Conservation (phyloP, 2,797 vertebrate species). For the Astyanax mexicanus region DNA sequence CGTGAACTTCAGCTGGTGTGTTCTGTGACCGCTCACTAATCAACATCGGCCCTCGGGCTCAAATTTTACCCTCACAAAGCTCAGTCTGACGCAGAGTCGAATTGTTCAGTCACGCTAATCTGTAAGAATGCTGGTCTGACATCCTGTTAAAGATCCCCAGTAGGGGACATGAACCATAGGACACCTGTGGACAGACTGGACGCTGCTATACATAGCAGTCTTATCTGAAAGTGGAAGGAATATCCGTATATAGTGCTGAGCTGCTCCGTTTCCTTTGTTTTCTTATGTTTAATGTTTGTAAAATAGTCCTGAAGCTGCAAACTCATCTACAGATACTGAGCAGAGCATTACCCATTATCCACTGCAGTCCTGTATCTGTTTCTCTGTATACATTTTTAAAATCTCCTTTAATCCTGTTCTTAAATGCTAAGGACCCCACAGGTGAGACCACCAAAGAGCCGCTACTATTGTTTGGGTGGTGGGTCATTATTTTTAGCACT, state of each 20-base stretch:
- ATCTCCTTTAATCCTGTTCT: too few relatives aligned
- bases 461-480: too few relatives aligned
- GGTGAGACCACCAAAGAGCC: too few relatives aligned
- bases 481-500: too few relatives aligned
- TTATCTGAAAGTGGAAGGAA: background rate
- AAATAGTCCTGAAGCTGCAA: background rate
- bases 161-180: slow-evolving; percentile 18
- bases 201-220: background rate
- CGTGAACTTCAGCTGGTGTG: slow-evolving; percentile 9
- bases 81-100: background rate
- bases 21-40: slow-evolving; percentile 16
- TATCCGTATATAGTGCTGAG: background rate
- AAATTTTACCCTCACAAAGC: slow-evolving; percentile 41
- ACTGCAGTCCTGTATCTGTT: too few relatives aligned
- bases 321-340: background rate
- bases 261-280: background rate
- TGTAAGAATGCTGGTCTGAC: slow-evolving; percentile 25
- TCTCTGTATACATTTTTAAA: too few relatives aligned
- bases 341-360: too few relatives aligned
- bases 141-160: slow-evolving; percentile 7
- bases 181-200: background rate
- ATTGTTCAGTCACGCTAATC: slow-evolving; percentile 26
- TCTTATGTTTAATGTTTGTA: background rate
- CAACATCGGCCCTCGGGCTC: slow-evolving; percentile 3
- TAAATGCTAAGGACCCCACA: too few relatives aligned